phyloP scores from a whole-genome alignment of 1,140 invertebrate genomes.

The Mylabris phalerata region DNA sequence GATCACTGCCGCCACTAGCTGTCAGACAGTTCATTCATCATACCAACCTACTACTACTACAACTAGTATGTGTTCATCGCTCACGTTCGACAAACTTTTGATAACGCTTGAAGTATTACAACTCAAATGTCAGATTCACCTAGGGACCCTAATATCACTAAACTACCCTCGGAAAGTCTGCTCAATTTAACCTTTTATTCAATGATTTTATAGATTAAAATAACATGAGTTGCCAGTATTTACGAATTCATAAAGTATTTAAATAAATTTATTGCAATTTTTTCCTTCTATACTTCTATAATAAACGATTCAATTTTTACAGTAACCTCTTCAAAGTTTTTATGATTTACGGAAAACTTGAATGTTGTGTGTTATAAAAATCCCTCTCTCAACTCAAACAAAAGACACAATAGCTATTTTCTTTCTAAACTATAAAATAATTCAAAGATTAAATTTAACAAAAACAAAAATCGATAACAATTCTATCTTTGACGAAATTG shows the following conservation, averaged over 20 bases:
- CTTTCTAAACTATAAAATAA: neutral
- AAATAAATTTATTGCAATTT: too few relatives aligned
- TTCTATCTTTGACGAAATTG: neutral
- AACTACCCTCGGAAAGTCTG: constrained; percentile 4
- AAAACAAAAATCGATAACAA: too few relatives aligned
- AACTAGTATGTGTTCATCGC: constrained; percentile 26
- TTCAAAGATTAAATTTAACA: too few relatives aligned
- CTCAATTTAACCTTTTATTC: constrained; percentile 11
- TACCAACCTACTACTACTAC: constrained; percentile 13
- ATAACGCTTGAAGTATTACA: constrained; percentile 38
- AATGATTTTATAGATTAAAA: too few relatives aligned
- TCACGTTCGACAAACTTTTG: constrained; percentile 37
- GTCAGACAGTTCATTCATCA: constrained; percentile 33
- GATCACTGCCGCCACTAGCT: constrained; percentile 16
- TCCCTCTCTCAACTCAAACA: too few relatives aligned
- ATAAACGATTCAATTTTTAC: too few relatives aligned
- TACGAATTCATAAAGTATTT: too few relatives aligned
- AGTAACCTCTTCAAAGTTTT: too few relatives aligned
- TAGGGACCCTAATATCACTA: constrained; percentile 21
- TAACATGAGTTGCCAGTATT: too few relatives aligned
- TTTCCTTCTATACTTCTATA: too few relatives aligned
- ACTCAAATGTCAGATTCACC: constrained; percentile 34
- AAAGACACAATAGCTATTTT: neutral
- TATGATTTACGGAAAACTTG: too few relatives aligned
- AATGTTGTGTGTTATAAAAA: too few relatives aligned